phyloP scores from a whole-genome alignment of 2,797 vertebrate genomes.

The Taeniopygia guttata region DNA sequence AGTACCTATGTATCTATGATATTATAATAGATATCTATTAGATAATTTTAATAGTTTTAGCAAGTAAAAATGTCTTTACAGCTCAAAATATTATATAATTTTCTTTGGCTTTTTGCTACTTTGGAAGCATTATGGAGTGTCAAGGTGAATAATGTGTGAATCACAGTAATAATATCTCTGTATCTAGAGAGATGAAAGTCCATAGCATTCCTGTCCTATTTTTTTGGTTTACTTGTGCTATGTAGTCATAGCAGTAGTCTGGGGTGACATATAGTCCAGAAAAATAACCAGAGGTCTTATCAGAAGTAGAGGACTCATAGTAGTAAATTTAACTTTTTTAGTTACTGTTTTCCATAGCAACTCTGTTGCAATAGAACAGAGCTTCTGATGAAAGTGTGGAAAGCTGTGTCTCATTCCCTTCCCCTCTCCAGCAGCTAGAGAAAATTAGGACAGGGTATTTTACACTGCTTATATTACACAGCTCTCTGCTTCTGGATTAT shows the following conservation, averaged over 20 bases:
- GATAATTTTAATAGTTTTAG: not conserved
- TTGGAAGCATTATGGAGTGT: not conserved
- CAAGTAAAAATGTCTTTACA: not conserved
- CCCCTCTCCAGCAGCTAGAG: not conserved
- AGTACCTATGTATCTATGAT: not conserved
- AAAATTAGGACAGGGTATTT: not conserved
- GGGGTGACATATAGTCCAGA: not conserved
- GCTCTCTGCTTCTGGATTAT: not conserved
- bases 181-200: not conserved
- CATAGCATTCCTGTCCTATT: not conserved
- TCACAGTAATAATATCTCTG: not conserved
- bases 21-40: not conserved
- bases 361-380: not conserved
- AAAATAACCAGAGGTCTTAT: not conserved
- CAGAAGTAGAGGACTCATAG: not conserved
- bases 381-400: not conserved
- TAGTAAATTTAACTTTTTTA: not conserved
- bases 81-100: not conserved
- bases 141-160: not conserved
- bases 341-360: not conserved
- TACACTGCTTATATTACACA: not conserved
- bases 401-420: not conserved
- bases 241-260: not conserved
- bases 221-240: not conserved
- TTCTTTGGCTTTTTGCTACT: not conserved